Evolutionary conservation across 2,113 vertebrate genomes (phyloP), one percentile per base, ranked within the genome.

Genomic region (Neomonachus schauinslandi): DNA sequence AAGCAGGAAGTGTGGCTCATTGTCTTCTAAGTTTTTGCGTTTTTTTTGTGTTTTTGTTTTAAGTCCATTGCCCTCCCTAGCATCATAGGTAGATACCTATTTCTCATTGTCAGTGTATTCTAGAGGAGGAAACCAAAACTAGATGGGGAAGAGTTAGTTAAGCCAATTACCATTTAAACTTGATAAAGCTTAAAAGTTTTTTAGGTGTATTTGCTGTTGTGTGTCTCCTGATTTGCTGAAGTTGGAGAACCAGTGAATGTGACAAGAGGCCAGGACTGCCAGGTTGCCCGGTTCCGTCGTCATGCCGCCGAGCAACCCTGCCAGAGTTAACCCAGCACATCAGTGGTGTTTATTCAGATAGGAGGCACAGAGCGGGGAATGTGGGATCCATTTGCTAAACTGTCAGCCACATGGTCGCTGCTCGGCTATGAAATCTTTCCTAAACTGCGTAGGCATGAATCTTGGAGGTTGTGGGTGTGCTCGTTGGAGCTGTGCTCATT

Each of bases 191-290:
- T 79, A 31, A 83, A 86, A 26, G 55, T 6, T 12, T 74, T 71
- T 53, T 76, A 49, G 46, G 33, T 84, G 82, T 13, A 4, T n/a
- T 72, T 77, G 36, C 79, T 93, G 0, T 69, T 36, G 8, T 1
- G 21, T 89, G n/a, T 82, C 26, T 59, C 61, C 36, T 89, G 72
- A 96, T 89, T 82, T 79, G n/a, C 39, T 26, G 42, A 71, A 72
- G 39, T 21, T 80, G 61, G 39, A 6, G 71, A 53, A 42, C 42
- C 33, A 26, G 0, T 21, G 71, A 51, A 53, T 22, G 42, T 71
- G 71, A n/a, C 26, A 16, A 21, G 12, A 22, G 15, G 39, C 74
- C n/a, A 24, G 19, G 55, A 9, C 24, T 28, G 0, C 12, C 12
- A 15, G n/a, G 16, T 10, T 33, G 57, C 36, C 2, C 7, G 28